These are phyloP conservation scores for Seriola dumerili DNA, from an alignment of 2,113 vertebrate species.

Conservation along the genomic window DNA sequence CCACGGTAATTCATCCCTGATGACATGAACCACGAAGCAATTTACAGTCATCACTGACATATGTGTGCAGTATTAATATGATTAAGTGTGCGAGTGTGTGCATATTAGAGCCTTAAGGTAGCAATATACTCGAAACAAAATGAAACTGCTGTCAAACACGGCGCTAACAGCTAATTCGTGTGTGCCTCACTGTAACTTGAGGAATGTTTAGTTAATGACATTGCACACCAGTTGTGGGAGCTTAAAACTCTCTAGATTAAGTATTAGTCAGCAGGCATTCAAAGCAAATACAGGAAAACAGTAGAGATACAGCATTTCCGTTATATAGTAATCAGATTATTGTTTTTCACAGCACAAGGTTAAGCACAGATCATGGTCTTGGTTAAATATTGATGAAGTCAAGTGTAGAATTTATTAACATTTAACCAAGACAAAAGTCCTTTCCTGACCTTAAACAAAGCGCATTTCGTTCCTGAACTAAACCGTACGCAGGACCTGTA, in stretches of 20 bases:
- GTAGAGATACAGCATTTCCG: neutral
- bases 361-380: no score
- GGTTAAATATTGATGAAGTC: no score
- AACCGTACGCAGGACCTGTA: no score
- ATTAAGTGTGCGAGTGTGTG: constrained; percentile 27
- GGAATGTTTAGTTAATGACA: constrained; percentile 24
- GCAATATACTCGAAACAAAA: constrained; percentile 35
- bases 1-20: constrained; percentile 34
- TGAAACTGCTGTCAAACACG: constrained; percentile 33
- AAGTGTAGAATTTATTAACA: no score
- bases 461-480: no score
- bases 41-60: constrained; percentile 46
- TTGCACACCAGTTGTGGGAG: neutral
- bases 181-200: neutral
- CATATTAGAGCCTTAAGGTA: constrained; percentile 31
- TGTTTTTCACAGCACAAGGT: no score
- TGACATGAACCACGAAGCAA: constrained; percentile 39
- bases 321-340: no score
- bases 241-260: neutral
- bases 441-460: no score
- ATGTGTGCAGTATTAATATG: constrained; percentile 27
- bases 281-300: neutral
- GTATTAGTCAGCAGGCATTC: neutral
- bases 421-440: no score
- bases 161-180: neutral